These are phyloP conservation scores for Pocillopora damicornis DNA, from an alignment of 64 coral and sea anemone genomes.

Conservation along the genomic window DNA sequence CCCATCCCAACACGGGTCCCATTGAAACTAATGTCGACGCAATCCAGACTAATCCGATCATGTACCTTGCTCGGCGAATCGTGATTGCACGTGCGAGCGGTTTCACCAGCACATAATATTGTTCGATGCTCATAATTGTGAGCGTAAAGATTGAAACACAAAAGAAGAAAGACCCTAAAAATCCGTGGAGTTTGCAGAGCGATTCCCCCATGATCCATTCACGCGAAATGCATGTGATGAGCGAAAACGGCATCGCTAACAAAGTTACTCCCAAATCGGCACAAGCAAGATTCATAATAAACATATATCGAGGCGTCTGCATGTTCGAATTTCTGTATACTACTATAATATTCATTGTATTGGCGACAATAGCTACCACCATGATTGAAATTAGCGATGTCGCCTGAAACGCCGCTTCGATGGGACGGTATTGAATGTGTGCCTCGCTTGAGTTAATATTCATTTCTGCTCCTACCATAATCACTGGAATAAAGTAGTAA, in stretches of 20 bases:
- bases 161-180: slow-evolving; percentile 88
- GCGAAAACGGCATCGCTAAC: slow-evolving; percentile 83
- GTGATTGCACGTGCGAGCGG: slow-evolving; percentile 80
- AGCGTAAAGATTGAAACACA: slow-evolving; percentile 86
- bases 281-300: slow-evolving; percentile 85
- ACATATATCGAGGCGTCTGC: slow-evolving; percentile 90
- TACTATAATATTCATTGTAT: slow-evolving; percentile 72
- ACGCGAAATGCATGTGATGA: slow-evolving; percentile 72
- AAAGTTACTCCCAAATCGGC: slow-evolving; percentile 82
- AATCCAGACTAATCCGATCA: slow-evolving; percentile 59
- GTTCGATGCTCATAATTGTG: slow-evolving; percentile 89
- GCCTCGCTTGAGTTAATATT: neutral
- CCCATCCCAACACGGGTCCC: slow-evolving; percentile 68
- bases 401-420: slow-evolving; percentile 50
- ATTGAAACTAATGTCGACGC: slow-evolving; percentile 52
- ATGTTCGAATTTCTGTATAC: slow-evolving; percentile 76
- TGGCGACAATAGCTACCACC: slow-evolving; percentile 60
- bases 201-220: slow-evolving; percentile 65
- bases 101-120: slow-evolving; percentile 77
- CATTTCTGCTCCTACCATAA: neutral
- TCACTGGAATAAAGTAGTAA: neutral
- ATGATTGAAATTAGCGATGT: slow-evolving; percentile 58
- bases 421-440: neutral
- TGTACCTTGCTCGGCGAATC: slow-evolving; percentile 64
- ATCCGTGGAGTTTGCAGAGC: slow-evolving; percentile 84